phyloP scores from a whole-genome alignment of 2,888 invertebrate genomes.

The Flexamia atlantica region DNA sequence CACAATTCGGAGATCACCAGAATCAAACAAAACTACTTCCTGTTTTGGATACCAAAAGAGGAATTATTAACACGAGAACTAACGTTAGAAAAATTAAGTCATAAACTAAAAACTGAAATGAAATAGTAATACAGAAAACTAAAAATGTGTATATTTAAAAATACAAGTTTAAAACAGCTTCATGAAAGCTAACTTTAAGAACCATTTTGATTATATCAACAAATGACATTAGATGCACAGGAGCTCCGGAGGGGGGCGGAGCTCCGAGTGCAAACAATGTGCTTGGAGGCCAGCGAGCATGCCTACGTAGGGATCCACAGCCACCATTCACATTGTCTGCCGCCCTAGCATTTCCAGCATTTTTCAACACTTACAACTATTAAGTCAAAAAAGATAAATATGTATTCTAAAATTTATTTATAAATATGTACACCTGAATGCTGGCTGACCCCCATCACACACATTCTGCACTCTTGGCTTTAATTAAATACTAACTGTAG shows the following conservation, averaged over 20 bases:
- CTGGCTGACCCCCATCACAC: slow-evolving; percentile 71
- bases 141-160: slow-evolving; percentile 57
- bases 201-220: slow-evolving; percentile 63
- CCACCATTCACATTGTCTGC: slow-evolving; percentile 71
- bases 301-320: slow-evolving; percentile 68
- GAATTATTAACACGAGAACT: slow-evolving; percentile 28
- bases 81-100: not conserved
- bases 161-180: slow-evolving; percentile 60
- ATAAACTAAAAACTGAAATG: slow-evolving; percentile 25
- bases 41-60: slow-evolving; percentile 59
- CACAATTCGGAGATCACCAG: slow-evolving; percentile 27
- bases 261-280: slow-evolving; percentile 89
- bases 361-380: slow-evolving; percentile 62
- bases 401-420: slow-evolving; percentile 56
- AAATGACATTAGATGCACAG: slow-evolving; percentile 41
- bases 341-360: slow-evolving; percentile 64
- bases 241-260: slow-evolving; percentile 70
- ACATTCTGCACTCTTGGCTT: slow-evolving; percentile 72
- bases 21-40: slow-evolving; percentile 46
- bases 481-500: slow-evolving; percentile 63
- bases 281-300: slow-evolving; percentile 86
- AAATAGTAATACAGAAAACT: slow-evolving; percentile 14
- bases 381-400: slow-evolving; percentile 54
- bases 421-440: slow-evolving; percentile 62
- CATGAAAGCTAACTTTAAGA: slow-evolving; percentile 63